Evolutionary conservation across 92 coral and sea anemone species (phyloP).

Genomic region (Scolanthus callimorphus): DNA sequence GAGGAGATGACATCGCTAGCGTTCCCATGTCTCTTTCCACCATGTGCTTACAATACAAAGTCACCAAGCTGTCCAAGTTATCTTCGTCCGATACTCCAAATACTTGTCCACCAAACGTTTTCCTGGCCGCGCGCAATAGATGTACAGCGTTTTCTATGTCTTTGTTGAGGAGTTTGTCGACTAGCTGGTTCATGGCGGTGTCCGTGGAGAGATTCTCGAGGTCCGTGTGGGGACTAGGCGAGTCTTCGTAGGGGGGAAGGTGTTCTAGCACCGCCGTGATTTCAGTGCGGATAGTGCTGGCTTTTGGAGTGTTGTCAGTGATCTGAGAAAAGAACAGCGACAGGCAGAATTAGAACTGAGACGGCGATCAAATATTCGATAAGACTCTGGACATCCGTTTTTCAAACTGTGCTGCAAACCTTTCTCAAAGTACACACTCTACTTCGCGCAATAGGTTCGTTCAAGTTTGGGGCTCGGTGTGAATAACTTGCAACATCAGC

Average conservation of each 20-base stretch:
- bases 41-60: constrained; percentile 68
- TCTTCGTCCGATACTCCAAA: constrained; percentile 80
- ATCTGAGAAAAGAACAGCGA: constrained; percentile 29
- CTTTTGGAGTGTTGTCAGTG: constrained; percentile 66
- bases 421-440: too few species aligned
- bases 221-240: constrained; percentile 20
- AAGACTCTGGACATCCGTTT: too few species aligned
- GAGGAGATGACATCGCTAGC: constrained; percentile 81
- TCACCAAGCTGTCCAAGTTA: constrained; percentile 66
- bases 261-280: constrained; percentile 68
- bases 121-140: constrained; percentile 67
- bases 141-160: constrained; percentile 75
- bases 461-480: too few species aligned
- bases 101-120: constrained; percentile 52
- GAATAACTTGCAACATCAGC: too few species aligned
- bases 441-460: too few species aligned
- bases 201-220: constrained; percentile 42
- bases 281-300: constrained; percentile 59
- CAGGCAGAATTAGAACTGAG: too few species aligned
- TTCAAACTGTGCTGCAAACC: too few species aligned
- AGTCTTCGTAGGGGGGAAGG: constrained; percentile 42
- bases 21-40: constrained; percentile 80
- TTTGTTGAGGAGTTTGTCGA: constrained; percentile 51
- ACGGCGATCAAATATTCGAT: too few species aligned
- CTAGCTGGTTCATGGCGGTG: constrained; percentile 46